These are phyloP conservation scores for Vultur gryphus DNA, from an alignment of 2,797 vertebrate species.

Conservation along the genomic window DNA sequence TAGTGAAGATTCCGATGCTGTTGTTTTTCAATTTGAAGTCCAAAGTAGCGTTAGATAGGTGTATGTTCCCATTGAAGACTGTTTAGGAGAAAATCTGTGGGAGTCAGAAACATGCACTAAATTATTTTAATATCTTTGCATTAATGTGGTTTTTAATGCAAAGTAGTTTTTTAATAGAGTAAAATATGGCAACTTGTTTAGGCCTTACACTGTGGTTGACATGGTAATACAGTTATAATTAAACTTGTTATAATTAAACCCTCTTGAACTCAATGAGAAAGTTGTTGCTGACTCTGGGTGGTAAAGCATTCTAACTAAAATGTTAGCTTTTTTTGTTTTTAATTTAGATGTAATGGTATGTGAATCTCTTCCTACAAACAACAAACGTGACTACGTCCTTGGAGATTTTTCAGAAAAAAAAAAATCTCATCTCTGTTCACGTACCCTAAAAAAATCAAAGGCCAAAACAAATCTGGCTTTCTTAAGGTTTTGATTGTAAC, in stretches of 20 bases:
- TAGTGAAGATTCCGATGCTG: background rate
- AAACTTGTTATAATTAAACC: background rate
- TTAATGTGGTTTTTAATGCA: background rate
- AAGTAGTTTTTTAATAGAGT: background rate
- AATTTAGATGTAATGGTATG: background rate
- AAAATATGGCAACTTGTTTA: background rate
- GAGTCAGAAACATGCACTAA: background rate
- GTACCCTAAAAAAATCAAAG: background rate
- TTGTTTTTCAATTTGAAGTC: background rate
- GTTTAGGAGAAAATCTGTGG: background rate
- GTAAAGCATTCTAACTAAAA: background rate
- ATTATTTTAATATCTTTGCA: background rate
- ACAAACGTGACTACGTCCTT: background rate
- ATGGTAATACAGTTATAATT: background rate
- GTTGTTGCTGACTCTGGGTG: background rate
- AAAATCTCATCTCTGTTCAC: background rate
- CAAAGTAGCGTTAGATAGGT: accelerated
- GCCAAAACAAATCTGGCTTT: background rate
- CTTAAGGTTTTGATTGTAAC: background rate
- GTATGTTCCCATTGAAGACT: background rate
- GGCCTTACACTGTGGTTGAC: background rate
- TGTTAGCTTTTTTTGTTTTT: background rate
- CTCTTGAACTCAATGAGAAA: background rate
- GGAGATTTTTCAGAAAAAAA: background rate
- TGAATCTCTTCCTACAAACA: background rate